Percentiles rank a stretch among this genome's conserved stretches.
These are phyloP conservation scores for Piprites chloris DNA, from an alignment of 2,113 vertebrate genomes.

Conservation along the genomic window DNA sequence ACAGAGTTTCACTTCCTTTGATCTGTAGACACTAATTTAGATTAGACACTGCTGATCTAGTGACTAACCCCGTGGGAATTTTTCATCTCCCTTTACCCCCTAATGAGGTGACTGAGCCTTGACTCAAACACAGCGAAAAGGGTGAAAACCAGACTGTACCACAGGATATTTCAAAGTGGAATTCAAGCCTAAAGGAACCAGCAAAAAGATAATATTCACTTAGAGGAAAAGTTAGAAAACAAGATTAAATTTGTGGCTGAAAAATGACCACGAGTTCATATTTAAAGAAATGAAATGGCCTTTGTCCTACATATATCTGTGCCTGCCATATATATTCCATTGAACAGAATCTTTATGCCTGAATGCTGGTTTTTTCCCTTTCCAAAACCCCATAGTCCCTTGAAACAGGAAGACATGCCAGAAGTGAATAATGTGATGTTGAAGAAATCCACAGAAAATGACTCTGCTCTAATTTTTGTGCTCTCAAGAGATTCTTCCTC, in stretches of 20 bases:
- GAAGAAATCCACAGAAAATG: not conserved
- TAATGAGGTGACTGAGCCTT: not conserved
- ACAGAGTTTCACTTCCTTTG: not conserved
- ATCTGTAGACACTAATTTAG: not conserved
- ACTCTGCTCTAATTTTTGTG: not conserved
- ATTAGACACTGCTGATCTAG: not conserved
- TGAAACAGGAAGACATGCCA: not conserved
- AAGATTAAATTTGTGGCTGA: not conserved
- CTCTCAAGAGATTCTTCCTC: too few relatives aligned
- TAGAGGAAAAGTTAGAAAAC: not conserved
- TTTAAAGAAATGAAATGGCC: not conserved
- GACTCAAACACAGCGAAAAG: not conserved
- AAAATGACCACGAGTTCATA: not conserved
- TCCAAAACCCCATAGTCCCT: not conserved
- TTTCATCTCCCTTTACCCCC: not conserved
- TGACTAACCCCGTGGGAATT: not conserved
- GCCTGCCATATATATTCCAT: not conserved
- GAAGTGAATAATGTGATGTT: not conserved
- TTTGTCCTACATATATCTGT: not conserved
- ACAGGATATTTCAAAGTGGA: not conserved
- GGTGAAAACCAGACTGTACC: not conserved
- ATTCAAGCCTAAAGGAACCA: not conserved
- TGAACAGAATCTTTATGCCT: not conserved
- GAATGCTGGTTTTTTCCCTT: not conserved
- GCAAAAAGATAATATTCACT: not conserved